Base-by-base conservation (phyloP, 2,113 vertebrate species). In the Caracal caracal region DNA sequence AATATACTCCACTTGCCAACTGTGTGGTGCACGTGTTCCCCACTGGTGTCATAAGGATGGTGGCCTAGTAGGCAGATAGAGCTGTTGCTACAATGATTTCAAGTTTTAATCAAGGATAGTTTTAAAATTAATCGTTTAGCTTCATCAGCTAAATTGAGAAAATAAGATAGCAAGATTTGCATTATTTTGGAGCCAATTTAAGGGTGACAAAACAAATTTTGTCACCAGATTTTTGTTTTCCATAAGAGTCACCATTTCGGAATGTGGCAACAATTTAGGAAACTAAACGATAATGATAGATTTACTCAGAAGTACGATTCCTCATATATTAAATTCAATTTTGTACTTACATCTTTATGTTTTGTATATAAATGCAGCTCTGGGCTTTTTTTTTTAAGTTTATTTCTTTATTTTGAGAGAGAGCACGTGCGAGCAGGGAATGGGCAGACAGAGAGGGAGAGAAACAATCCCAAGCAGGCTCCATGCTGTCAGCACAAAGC, bases 81-180 rank as follows among this genome's bases (percentile, higher is more conserved):
- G 3, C 51, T 88, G 3, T 37, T 76, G 47, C 26, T 35, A 78
- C 22, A 76, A 49, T 20, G 16, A 47, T 66, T 65, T 81, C 75
- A 56, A 88, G 80, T 70, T 87, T 92, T 73, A 90, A 59, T 85
- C 75, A 83, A 95, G n/a, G 30, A 22, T 92, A 59, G 63, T 49
- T 90, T 79, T 94, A 49, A 65, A 76, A 78, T 37, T n/a, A 79
- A 88, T 43, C 78, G 35, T 33, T 90, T 84, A 85, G 73, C 3
- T 37, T 61, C 17, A 93, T 47, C 92, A 86, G 33, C 40, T 79
- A 92, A 86, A 51, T 10, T 61, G 30, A 59, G 15, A 90, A 82
- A 26, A 15, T 68, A 88, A 90, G 75, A 87, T 56, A 56, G 16
- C 73, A 82, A 87, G 78, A 63, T 51, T 10, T 20, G 16, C 65